phyloP scores from a whole-genome alignment of 2,797 vertebrate genomes.

The Cossypha caffra region DNA sequence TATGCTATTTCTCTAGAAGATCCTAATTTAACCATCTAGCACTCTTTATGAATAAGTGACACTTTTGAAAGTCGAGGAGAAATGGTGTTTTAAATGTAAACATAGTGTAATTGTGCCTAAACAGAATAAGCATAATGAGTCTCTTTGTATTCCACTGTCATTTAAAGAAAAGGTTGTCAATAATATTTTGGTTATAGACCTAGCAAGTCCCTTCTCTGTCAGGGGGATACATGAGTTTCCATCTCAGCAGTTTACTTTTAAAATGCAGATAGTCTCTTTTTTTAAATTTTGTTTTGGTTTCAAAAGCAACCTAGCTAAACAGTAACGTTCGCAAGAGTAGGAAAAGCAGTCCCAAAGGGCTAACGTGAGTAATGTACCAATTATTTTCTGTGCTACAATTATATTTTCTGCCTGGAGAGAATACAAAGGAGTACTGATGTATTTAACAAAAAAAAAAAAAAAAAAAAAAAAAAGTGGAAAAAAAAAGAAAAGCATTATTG shows the following conservation, averaged over 20 bases:
- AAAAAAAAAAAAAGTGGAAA: no score
- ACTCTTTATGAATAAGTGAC: not conserved
- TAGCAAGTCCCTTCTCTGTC: not conserved
- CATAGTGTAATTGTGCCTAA: not conserved
- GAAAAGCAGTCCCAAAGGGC: constrained; percentile 25
- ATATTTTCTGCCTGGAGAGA: constrained; percentile 48
- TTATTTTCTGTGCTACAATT: constrained; percentile 51
- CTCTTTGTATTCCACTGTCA: not conserved
- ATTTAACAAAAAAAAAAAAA: not conserved
- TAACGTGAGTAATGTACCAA: constrained; percentile 35
- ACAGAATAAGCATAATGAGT: not conserved
- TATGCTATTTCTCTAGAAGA: not conserved
- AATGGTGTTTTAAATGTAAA: not conserved
- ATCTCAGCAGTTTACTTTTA: not conserved
- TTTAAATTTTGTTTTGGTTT: not conserved
- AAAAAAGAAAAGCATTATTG: not conserved
- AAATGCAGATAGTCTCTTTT: not conserved
- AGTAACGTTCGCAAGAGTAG: not conserved
- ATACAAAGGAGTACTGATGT: not conserved
- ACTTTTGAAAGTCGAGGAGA: not conserved
- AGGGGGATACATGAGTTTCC: not conserved
- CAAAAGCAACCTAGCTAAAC: constrained; percentile 2
- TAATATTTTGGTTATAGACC: not conserved
- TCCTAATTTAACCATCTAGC: not conserved
- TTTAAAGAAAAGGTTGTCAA: not conserved